Conservation (phyloP, 1,140 invertebrate species). For the Yoshiicerus persimilis region DNA sequence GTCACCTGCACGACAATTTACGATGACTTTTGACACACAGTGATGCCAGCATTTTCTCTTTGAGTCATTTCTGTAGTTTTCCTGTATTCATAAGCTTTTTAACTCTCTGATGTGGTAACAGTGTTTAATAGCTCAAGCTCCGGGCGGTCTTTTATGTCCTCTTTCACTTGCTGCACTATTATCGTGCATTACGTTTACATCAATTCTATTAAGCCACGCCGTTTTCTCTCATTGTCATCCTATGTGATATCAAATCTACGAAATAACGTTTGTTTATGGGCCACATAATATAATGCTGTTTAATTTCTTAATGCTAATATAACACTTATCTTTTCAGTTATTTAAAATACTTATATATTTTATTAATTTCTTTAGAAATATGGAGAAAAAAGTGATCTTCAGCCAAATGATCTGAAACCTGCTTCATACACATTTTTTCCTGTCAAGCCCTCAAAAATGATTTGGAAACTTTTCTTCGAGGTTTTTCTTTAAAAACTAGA, state of each 20-base stretch:
- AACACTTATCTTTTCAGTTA: too few species aligned
- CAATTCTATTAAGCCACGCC: background rate
- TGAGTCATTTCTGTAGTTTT: background rate
- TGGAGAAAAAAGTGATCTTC: too few species aligned
- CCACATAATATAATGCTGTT: background rate
- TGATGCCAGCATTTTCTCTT: constrained; percentile 25
- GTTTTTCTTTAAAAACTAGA: too few species aligned
- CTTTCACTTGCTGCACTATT: constrained; percentile 1
- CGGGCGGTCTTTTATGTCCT: constrained; percentile 5
- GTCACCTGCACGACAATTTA: constrained; percentile 36
- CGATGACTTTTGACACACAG: constrained; percentile 38
- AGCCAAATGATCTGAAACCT: too few species aligned
- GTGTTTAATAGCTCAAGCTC: constrained; percentile 9
- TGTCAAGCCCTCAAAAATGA: too few species aligned
- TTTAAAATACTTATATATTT: too few species aligned
- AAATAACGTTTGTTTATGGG: background rate
- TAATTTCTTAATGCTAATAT: background rate
- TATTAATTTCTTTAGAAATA: too few species aligned
- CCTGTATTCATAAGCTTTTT: background rate
- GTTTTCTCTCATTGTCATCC: background rate
- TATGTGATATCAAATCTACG: background rate
- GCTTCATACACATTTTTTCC: too few species aligned
- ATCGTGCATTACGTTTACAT: background rate
- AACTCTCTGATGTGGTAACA: constrained; percentile 13
- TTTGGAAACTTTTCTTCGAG: too few species aligned